Evolutionary conservation across 2,797 vertebrate genomes (phyloP), one percentile per base, ranked within the genome.

Genomic region (Sitta carolinensis): DNA sequence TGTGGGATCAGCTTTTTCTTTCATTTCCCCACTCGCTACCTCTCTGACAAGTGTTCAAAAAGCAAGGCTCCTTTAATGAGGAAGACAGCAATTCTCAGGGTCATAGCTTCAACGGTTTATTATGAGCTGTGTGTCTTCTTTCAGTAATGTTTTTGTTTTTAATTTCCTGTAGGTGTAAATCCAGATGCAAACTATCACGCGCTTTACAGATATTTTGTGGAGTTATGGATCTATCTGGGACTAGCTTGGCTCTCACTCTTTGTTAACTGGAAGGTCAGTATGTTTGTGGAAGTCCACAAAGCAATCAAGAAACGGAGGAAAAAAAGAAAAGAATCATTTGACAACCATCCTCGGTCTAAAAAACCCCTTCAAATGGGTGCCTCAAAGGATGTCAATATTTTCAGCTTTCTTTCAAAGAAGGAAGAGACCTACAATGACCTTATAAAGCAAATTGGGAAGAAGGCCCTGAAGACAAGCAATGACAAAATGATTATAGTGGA

Each of bases 211-310:
- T 99, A 99, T 90, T 99, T 99, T 96, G 99, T 99, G 91, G 99
- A 99, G 75, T 98, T 99, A n/a, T 99, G 99, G 99, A 99, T 99
- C 92, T 99, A 99, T 96, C 96, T 99, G 74, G 99, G 99, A 8
- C 85, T 99, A 95, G 99, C 99, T 86, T 99, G 99, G 99, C 98
- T 99, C 50, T 99, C 99, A 32, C 98, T 99, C 57, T 99, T 99
- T 90, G 99, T 99, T 94, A 99, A 99, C 96, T 99, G 99, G 99
- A 99, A 99, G 87, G 99, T 99, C 73, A 99, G 99, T 87, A 99
- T 99, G 99, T 99, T 99, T 74, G 98, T 99, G 21, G 99, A 99
- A 94, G 99, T 99, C 55, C 99, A 99, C 97, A 99, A 99, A 97
- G 99, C 99, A 45, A 98, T 99, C 68, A 99, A 99, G 97, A 99